These are phyloP conservation scores for Clistopyga incitator DNA, from an alignment of 2,888 invertebrate genomes.

Conservation along the genomic window DNA sequence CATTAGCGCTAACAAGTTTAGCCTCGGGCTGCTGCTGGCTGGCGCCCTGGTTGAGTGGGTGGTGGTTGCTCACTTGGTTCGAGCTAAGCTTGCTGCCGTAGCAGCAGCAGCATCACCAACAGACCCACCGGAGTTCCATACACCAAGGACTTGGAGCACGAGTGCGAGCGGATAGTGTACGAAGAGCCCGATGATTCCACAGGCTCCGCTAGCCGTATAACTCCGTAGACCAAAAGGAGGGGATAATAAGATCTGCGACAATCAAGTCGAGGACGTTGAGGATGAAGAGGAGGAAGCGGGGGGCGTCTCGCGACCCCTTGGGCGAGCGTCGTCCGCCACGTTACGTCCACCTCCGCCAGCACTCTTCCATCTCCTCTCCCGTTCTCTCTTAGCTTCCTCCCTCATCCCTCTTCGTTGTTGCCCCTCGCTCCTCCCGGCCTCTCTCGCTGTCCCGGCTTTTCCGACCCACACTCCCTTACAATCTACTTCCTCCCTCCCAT, in stretches of 20 bases:
- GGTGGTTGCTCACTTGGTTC: slow-evolving; percentile 38
- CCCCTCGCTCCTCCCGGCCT: slow-evolving; percentile 34
- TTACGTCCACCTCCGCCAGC: slow-evolving; percentile 75
- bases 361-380: slow-evolving; percentile 27
- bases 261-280: slow-evolving; percentile 78
- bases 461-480: slow-evolving; percentile 12
- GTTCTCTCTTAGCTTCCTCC: background rate
- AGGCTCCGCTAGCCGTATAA: slow-evolving; percentile 34
- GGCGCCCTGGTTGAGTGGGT: slow-evolving; percentile 42
- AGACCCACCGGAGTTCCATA: background rate
- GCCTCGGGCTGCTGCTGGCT: slow-evolving; percentile 74
- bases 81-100: slow-evolving; percentile 13
- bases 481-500: slow-evolving; percentile 34
- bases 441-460: slow-evolving; percentile 46
- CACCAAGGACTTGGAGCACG: background rate
- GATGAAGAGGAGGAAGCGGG: slow-evolving; percentile 57
- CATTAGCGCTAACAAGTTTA: slow-evolving; percentile 83
- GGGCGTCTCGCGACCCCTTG: slow-evolving; percentile 74
- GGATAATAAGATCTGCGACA: slow-evolving; percentile 83
- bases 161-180: slow-evolving; percentile 24
- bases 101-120: background rate
- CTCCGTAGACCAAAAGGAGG: slow-evolving; percentile 76
- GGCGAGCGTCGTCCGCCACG: slow-evolving; percentile 81
- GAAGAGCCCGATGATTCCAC: slow-evolving; percentile 36
- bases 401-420: background rate